A percentile compares a stretch with the other conserved stretches of the same genome.
phyloP scores from a whole-genome alignment of 2,113 vertebrate genomes.

The Python bivittatus region DNA sequence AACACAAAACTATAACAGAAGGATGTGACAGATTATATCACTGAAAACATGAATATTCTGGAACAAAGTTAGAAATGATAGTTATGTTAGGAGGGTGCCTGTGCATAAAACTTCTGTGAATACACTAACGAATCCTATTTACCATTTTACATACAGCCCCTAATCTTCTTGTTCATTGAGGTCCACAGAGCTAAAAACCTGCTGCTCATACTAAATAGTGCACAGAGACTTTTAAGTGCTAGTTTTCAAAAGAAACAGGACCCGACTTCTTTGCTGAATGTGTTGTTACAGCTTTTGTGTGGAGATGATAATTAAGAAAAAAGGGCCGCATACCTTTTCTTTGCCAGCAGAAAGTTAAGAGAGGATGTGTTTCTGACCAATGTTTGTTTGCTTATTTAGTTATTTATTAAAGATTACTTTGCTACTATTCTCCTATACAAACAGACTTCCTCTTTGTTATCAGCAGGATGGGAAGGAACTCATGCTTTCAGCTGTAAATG shows the following conservation, averaged over 20 bases:
- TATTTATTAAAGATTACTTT: conserved; percentile 23
- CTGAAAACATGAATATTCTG: not conserved
- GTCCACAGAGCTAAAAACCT: not conserved
- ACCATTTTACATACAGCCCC: not conserved
- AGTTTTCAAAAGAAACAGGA: not conserved
- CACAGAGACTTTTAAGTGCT: not conserved
- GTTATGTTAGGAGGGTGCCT: not conserved
- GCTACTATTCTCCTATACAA: not conserved
- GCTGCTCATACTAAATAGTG: not conserved
- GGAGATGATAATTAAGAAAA: not conserved
- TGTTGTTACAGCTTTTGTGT: not conserved
- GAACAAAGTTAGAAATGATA: not conserved
- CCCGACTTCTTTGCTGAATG: not conserved
- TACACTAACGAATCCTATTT: not conserved
- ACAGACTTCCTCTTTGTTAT: conserved; percentile 41
- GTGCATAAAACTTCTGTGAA: not conserved
- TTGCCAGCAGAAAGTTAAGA: not conserved
- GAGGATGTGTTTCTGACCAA: conserved; percentile 21
- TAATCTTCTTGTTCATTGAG: not conserved
- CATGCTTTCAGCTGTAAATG: conserved; percentile 10
- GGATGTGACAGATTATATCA: not conserved
- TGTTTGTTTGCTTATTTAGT: not conserved
- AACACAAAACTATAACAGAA: not conserved
- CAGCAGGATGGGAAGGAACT: conserved; percentile 40
- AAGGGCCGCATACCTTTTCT: not conserved